Evolutionary conservation across 2,888 invertebrate species (phyloP).

Genomic region (Cistogaster globosa): DNA sequence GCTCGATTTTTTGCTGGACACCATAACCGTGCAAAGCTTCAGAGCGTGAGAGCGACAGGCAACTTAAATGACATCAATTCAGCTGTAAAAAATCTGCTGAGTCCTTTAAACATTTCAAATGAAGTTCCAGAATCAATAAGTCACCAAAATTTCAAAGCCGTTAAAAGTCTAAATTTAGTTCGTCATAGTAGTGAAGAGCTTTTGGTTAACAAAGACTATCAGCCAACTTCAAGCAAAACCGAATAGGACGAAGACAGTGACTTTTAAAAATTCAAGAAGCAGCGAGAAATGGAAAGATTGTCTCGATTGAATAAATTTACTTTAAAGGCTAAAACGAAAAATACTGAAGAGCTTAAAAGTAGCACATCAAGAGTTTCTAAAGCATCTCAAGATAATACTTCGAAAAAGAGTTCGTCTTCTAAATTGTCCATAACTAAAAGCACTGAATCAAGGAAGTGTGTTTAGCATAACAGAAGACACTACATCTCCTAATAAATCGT

Average conservation of each 20-base stretch:
- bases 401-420: conserved; percentile 7
- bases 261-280: conserved; percentile 58
- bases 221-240: background rate
- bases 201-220: background rate
- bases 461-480: conserved; percentile 7
- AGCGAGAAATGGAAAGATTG: conserved; percentile 48
- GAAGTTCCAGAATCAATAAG: background rate
- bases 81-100: conserved; percentile 15
- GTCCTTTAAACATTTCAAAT: background rate
- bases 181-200: background rate
- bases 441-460: conserved; percentile 33
- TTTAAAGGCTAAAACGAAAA: background rate
- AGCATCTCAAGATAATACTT: background rate
- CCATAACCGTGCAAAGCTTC: background rate
- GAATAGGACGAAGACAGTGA: conserved; percentile 29
- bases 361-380: conserved; percentile 13
- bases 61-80: conserved; percentile 48
- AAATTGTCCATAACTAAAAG: background rate
- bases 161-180: background rate
- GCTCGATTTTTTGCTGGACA: conserved; percentile 52
- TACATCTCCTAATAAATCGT: background rate
- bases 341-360: conserved; percentile 21
- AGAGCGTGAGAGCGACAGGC: conserved; percentile 4
- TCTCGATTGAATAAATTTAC: conserved; percentile 19
- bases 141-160: background rate